Evolutionary conservation across 2,113 vertebrate species (phyloP).

Genomic region (Scalopus aquaticus): DNA sequence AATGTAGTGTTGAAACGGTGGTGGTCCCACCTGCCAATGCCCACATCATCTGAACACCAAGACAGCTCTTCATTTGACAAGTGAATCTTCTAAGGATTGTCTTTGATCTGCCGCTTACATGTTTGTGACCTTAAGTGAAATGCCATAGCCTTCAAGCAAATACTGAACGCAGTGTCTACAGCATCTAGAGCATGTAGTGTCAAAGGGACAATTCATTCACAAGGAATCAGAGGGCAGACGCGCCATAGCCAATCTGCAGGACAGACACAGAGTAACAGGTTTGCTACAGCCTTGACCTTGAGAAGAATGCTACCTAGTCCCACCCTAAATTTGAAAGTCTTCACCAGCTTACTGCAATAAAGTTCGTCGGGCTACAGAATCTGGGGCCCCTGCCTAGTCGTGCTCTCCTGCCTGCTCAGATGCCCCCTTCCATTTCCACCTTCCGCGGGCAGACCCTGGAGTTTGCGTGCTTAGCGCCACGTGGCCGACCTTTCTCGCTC

Average conservation of each 20-base stretch:
- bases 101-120: not conserved
- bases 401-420: rapidly evolving
- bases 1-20: not conserved
- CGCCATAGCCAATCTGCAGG: not conserved
- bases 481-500: no score
- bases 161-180: not conserved
- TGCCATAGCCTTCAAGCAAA: not conserved
- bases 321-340: not conserved
- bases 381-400: not conserved
- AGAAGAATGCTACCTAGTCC: not conserved
- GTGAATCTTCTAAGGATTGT: not conserved
- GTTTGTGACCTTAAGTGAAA: not conserved
- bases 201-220: not conserved
- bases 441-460: no score
- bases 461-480: no score
- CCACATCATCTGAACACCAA: not conserved
- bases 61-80: not conserved
- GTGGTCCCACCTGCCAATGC: not conserved
- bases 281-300: not conserved
- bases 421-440: rapidly evolving
- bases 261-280: not conserved
- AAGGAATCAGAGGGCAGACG: not conserved
- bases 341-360: not conserved
- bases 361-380: not conserved
- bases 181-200: no score